A percentile compares a stretch with the other conserved stretches of the same genome.
These are phyloP conservation scores for Misgurnus anguillicaudatus DNA, from an alignment of 2,113 vertebrate genomes.

Conservation along the genomic window DNA sequence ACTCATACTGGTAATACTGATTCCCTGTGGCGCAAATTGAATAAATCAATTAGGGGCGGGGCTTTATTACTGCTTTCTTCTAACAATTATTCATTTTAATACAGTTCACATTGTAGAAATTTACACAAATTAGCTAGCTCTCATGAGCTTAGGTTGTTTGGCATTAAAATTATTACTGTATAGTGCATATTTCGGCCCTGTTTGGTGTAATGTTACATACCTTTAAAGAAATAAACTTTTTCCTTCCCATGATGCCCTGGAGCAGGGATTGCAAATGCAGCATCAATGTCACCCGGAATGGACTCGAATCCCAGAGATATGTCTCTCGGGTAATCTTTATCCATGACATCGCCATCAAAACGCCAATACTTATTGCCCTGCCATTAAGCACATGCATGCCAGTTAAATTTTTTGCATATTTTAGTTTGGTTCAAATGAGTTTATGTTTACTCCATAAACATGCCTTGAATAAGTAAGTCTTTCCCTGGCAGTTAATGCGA, in stretches of 20 bases:
- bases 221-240: constrained; percentile 94
- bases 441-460: not conserved
- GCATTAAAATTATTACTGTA: too few species aligned
- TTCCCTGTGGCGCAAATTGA: constrained; percentile 69
- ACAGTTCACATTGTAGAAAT: too few species aligned
- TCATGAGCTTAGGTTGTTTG: too few species aligned
- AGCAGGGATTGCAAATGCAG: constrained; percentile 85
- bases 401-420: not conserved
- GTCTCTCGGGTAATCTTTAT: constrained; percentile 78
- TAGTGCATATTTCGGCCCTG: not conserved
- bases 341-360: constrained; percentile 83
- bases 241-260: constrained; percentile 78
- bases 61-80: too few species aligned
- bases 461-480: constrained; percentile 95
- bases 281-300: constrained; percentile 80
- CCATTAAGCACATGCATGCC: not conserved
- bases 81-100: too few species aligned
- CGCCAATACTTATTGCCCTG: constrained; percentile 88
- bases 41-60: not conserved
- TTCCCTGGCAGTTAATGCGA: constrained; percentile 94
- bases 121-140: too few species aligned
- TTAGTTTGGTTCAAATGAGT: not conserved
- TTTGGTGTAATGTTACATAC: constrained; percentile 63
- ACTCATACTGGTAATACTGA: constrained; percentile 87
- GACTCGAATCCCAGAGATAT: constrained; percentile 84